Evolutionary conservation across 1,140 invertebrate species (phyloP).

Genomic region (Diploscapter pachys): DNA sequence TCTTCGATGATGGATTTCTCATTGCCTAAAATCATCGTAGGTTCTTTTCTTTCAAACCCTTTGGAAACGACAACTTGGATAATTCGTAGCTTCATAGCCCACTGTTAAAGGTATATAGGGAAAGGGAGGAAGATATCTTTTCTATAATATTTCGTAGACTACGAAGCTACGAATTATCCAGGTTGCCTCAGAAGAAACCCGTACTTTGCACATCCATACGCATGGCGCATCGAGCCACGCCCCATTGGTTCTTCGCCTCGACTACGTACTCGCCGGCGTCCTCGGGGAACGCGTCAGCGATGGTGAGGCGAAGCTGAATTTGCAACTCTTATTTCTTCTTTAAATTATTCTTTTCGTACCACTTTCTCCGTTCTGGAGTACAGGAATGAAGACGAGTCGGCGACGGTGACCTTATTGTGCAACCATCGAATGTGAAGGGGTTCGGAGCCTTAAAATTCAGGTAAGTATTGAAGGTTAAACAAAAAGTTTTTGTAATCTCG

Average conservation of each 20-base stretch:
- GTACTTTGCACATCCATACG: slow-evolving; percentile 42
- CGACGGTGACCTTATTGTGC: slow-evolving; percentile 44
- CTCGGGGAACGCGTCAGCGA: slow-evolving; percentile 82
- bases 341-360: slow-evolving; percentile 4
- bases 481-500: neutral
- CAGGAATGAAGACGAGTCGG: slow-evolving; percentile 38
- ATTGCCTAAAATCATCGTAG: slow-evolving; percentile 12
- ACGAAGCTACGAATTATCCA: neutral
- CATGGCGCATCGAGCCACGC: slow-evolving; percentile 35
- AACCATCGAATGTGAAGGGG: slow-evolving; percentile 48
- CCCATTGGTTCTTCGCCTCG: slow-evolving; percentile 73
- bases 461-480: neutral
- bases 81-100: too few species aligned
- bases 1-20: slow-evolving; percentile 36
- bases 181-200: slow-evolving; percentile 10
- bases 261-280: slow-evolving; percentile 87
- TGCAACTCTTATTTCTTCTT: neutral
- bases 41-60: too few species aligned
- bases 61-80: too few species aligned
- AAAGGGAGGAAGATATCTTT: neutral
- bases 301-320: slow-evolving; percentile 68
- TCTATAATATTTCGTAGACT: neutral
- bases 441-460: slow-evolving; percentile 41
- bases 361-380: slow-evolving; percentile 39
- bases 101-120: neutral